These are phyloP conservation scores for Epiperipatus broadwayi DNA, from an alignment of 2,888 invertebrate species.

Conservation along the genomic window DNA sequence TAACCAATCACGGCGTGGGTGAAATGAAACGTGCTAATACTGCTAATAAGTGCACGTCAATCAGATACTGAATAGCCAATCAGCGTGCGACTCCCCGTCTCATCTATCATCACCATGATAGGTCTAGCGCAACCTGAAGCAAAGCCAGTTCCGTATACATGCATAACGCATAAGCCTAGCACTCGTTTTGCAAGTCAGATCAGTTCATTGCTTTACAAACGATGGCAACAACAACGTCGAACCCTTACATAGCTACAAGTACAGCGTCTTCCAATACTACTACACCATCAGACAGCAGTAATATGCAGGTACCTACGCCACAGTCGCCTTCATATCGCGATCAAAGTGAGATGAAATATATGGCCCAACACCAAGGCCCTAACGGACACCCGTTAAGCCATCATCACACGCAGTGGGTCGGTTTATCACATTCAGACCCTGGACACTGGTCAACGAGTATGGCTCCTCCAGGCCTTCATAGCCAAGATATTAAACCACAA, in stretches of 20 bases:
- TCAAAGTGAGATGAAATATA: slow-evolving; percentile 72
- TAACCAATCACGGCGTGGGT: too few relatives aligned
- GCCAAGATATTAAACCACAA: slow-evolving; percentile 31
- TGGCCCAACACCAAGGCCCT: slow-evolving; percentile 47
- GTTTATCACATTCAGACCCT: slow-evolving; percentile 33
- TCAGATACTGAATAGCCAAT: too few relatives aligned
- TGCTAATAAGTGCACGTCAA: too few relatives aligned
- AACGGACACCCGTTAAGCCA: slow-evolving; percentile 38
- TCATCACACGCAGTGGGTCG: slow-evolving; percentile 56
- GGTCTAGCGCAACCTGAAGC: too few relatives aligned
- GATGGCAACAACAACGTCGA: slow-evolving; percentile 72
- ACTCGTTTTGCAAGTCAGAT: slow-evolving; percentile 23
- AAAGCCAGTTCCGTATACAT: too few relatives aligned
- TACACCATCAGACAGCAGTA: too few relatives aligned
- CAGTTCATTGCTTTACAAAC: too few relatives aligned
- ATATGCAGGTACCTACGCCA: slow-evolving; percentile 26
- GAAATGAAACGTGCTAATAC: too few relatives aligned
- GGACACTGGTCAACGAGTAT: slow-evolving; percentile 60
- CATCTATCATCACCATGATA: too few relatives aligned
- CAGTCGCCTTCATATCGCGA: slow-evolving; percentile 26
- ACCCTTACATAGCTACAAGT: slow-evolving; percentile 57
- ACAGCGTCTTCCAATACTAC: slow-evolving; percentile 49
- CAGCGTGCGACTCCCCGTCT: too few relatives aligned
- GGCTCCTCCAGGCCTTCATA: slow-evolving; percentile 32
- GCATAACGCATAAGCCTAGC: slow-evolving; percentile 37